phyloP scores from a whole-genome alignment of 2,113 vertebrate species.

The Canis aureus region DNA sequence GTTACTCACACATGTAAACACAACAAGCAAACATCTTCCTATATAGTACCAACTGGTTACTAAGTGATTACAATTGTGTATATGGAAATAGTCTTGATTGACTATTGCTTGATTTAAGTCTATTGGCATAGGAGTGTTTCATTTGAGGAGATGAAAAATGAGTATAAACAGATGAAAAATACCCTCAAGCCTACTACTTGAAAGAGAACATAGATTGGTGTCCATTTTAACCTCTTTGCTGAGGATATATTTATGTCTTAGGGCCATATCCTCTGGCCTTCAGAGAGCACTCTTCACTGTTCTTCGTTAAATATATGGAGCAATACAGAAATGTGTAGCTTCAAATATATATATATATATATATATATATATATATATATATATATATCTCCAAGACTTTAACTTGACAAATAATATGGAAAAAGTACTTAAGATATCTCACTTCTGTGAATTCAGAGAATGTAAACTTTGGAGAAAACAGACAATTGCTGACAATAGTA shows the following conservation, averaged over 20 bases:
- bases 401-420: not conserved
- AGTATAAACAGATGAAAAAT: not conserved
- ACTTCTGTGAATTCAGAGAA: not conserved
- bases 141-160: not conserved
- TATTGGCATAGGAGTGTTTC: not conserved
- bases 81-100: not conserved
- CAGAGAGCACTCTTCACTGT: not conserved
- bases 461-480: not conserved
- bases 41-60: not conserved
- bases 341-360: not conserved
- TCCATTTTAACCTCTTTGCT: not conserved
- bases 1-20: not conserved
- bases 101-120: not conserved
- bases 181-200: not conserved
- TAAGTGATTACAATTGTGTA: not conserved
- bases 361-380: too few species aligned
- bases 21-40: not conserved
- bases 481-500: not conserved
- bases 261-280: not conserved
- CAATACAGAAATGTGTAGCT: not conserved
- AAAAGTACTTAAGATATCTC: not conserved
- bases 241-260: rapidly evolving
- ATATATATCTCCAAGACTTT: not conserved
- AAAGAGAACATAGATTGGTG: not conserved
- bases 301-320: not conserved